These are phyloP conservation scores for Platyrinchus mystaceus DNA, from an alignment of 2,797 vertebrate genomes.

Conservation along the genomic window DNA sequence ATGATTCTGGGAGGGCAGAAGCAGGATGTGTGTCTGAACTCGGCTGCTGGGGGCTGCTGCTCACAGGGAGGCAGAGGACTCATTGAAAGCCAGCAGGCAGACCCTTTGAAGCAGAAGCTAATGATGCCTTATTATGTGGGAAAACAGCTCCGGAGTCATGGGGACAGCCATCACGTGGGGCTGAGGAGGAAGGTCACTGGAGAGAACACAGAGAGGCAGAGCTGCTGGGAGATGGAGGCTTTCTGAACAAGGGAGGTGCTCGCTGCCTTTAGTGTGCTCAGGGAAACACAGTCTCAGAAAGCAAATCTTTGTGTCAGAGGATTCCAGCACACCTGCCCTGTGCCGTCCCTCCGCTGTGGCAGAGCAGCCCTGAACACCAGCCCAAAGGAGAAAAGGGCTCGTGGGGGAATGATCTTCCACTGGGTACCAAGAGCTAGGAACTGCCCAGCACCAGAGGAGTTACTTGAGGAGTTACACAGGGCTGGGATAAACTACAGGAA, in stretches of 20 bases:
- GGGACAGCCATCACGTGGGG: accelerated
- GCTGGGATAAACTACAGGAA: neutral
- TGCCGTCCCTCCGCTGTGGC: neutral
- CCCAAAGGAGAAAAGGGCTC: neutral
- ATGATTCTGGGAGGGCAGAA: neutral
- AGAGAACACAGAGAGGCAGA: neutral
- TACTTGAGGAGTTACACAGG: neutral
- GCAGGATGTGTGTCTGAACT: neutral
- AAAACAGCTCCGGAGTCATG: neutral
- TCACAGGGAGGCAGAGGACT: neutral
- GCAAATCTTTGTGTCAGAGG: neutral
- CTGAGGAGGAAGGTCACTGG: neutral
- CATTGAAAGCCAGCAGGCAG: neutral
- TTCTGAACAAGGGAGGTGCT: neutral
- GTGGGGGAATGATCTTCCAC: neutral
- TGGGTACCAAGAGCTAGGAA: neutral
- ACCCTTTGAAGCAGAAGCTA: neutral
- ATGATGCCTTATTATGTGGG: neutral
- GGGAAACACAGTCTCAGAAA: neutral
- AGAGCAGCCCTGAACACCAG: neutral
- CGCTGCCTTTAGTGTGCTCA: neutral
- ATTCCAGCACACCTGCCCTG: neutral
- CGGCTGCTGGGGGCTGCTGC: neutral
- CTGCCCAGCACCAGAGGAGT: neutral
- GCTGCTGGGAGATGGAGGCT: neutral